Evolutionary conservation across 1,140 invertebrate genomes (phyloP).

Genomic region (Lordiphosa collinella): DNA sequence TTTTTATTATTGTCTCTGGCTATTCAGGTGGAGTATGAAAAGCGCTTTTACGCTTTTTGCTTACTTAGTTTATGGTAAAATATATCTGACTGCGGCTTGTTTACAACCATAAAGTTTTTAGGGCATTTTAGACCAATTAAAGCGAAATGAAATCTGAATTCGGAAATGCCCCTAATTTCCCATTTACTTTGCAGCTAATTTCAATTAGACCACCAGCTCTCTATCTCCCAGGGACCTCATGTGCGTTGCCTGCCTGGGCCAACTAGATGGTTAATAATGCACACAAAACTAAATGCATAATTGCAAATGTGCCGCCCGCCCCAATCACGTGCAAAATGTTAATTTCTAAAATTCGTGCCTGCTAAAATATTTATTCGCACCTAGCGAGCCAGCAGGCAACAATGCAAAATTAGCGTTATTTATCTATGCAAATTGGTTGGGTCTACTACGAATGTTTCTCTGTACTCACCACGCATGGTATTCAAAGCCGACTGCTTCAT

Average conservation of each 20-base stretch:
- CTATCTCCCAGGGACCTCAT: constrained; percentile 7
- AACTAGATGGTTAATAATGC: constrained; percentile 74
- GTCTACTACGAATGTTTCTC: constrained; percentile 12
- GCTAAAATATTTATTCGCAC: constrained; percentile 77
- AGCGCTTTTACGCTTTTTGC: constrained; percentile 34
- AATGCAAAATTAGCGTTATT: constrained; percentile 74
- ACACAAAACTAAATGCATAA: constrained; percentile 78
- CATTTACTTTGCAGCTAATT: constrained; percentile 45
- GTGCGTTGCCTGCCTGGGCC: constrained; percentile 19
- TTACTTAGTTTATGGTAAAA: constrained; percentile 60
- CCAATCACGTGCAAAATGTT: constrained; percentile 71
- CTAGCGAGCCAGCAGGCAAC: constrained; percentile 40
- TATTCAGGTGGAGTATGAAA: constrained; percentile 45
- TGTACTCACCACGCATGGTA: constrained; percentile 76
- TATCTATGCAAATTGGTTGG: constrained; percentile 72
- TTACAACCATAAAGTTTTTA: not conserved
- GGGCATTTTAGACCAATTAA: not conserved
- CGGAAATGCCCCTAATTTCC: not conserved
- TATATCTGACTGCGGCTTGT: constrained; percentile 35
- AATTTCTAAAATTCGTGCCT: constrained; percentile 69
- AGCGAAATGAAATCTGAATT: not conserved
- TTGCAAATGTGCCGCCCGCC: constrained; percentile 42
- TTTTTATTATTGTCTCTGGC: constrained; percentile 37
- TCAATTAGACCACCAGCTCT: constrained; percentile 50
- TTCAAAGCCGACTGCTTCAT: constrained; percentile 79